Conservation (phyloP, 2,888 invertebrate genomes). For the Platynereis dumerilii region DNA sequence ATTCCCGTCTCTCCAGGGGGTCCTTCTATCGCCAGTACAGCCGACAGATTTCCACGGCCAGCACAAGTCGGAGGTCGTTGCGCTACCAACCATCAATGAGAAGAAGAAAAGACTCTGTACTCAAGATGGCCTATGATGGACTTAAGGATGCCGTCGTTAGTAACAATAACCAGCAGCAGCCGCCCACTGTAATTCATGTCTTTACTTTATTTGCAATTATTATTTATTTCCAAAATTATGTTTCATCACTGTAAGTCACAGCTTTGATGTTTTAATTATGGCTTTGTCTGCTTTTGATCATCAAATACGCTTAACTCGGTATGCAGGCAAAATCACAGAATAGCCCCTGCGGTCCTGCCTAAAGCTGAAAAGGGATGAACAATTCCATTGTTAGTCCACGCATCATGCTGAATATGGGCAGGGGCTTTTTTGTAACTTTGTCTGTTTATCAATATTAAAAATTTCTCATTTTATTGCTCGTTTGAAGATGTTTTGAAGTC, state of each 20-base stretch:
- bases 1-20: neutral
- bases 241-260: neutral
- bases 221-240: too few relatives aligned
- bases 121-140: constrained; percentile 81
- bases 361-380: too few relatives aligned
- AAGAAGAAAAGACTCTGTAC: constrained; percentile 73
- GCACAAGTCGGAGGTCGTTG: constrained; percentile 26
- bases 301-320: constrained; percentile 99
- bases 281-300: constrained; percentile 68
- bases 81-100: constrained; percentile 16
- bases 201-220: too few relatives aligned
- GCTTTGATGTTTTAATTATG: neutral
- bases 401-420: too few relatives aligned
- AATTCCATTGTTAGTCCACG: too few relatives aligned
- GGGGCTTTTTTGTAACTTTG: too few relatives aligned
- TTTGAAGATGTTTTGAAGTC: too few relatives aligned
- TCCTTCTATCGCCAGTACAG: constrained; percentile 27
- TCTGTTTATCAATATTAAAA: too few relatives aligned
- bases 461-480: too few relatives aligned
- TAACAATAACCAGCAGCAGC: constrained; percentile 4
- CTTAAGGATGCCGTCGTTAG: constrained; percentile 57
- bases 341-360: too few relatives aligned
- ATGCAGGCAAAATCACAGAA: too few relatives aligned
- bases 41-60: constrained; percentile 31
- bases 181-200: too few relatives aligned